phyloP scores from a whole-genome alignment of 2,888 invertebrate species.

The Amphimallon solstitiale region DNA sequence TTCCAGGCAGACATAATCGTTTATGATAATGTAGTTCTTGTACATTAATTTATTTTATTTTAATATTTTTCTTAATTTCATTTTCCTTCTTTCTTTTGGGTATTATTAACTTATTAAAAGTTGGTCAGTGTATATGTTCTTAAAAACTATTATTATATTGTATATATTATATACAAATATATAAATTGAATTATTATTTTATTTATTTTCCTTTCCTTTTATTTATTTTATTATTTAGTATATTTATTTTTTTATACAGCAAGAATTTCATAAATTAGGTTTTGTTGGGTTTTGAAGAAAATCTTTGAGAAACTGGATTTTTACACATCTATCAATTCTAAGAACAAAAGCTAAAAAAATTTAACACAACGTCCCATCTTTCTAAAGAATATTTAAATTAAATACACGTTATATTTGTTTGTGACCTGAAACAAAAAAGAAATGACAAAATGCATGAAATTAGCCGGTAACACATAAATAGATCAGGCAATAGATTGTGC shows the following conservation, averaged over 20 bases:
- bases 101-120: slow-evolving; percentile 38
- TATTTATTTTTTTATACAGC: slow-evolving; percentile 72
- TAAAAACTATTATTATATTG: slow-evolving; percentile 38
- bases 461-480: no score
- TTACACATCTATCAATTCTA: no score
- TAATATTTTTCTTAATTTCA: slow-evolving; percentile 36
- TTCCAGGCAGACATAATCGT: neutral
- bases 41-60: slow-evolving; percentile 22
- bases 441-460: no score
- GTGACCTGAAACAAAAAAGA: no score
- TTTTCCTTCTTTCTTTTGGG: slow-evolving; percentile 25
- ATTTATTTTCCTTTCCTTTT: slow-evolving; percentile 42
- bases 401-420: no score
- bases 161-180: slow-evolving; percentile 51
- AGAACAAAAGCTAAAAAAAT: no score
- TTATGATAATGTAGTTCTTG: slow-evolving; percentile 35
- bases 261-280: no score
- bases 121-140: slow-evolving; percentile 39
- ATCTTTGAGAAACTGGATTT: no score
- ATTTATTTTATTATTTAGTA: slow-evolving; percentile 40
- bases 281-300: no score
- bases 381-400: no score
- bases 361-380: no score
- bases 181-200: slow-evolving; percentile 49
- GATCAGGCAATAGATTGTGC: no score